phyloP scores from a whole-genome alignment of 2,797 vertebrate genomes.

The Spheniscus humboldti region DNA sequence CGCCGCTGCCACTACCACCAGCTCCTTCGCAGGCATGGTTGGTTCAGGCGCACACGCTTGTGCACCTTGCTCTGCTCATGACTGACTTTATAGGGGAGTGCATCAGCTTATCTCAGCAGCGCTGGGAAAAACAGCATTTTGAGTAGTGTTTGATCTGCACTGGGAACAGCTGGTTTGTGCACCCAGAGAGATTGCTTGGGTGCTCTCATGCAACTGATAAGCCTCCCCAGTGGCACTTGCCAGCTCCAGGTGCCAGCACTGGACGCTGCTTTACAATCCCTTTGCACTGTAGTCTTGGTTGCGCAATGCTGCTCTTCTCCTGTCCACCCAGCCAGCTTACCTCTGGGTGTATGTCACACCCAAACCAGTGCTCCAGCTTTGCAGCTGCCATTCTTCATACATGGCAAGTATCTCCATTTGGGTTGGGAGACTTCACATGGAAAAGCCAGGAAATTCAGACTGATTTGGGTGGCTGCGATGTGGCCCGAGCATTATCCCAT shows the following conservation, averaged over 20 bases:
- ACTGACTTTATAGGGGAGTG: background rate
- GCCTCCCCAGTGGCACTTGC: background rate
- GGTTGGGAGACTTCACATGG: background rate
- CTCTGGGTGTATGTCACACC: background rate
- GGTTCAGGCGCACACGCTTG: rapidly evolving
- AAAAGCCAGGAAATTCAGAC: background rate
- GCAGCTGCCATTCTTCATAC: background rate
- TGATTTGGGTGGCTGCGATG: background rate
- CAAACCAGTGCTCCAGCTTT: background rate
- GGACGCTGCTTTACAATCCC: background rate
- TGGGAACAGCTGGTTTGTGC: background rate
- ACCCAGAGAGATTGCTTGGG: background rate
- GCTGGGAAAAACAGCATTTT: conserved; percentile 33
- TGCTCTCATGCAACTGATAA: background rate
- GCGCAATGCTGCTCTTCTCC: background rate
- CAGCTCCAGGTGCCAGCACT: background rate
- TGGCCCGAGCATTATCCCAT: background rate
- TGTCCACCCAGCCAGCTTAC: background rate
- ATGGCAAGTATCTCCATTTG: background rate
- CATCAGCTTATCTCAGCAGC: background rate
- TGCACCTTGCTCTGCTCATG: rapidly evolving
- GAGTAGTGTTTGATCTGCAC: background rate
- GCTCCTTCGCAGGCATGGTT: background rate
- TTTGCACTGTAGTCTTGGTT: background rate
- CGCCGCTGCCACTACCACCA: rapidly evolving